phyloP scores from a whole-genome alignment of 2,113 vertebrate species.

The Mellivora capensis region DNA sequence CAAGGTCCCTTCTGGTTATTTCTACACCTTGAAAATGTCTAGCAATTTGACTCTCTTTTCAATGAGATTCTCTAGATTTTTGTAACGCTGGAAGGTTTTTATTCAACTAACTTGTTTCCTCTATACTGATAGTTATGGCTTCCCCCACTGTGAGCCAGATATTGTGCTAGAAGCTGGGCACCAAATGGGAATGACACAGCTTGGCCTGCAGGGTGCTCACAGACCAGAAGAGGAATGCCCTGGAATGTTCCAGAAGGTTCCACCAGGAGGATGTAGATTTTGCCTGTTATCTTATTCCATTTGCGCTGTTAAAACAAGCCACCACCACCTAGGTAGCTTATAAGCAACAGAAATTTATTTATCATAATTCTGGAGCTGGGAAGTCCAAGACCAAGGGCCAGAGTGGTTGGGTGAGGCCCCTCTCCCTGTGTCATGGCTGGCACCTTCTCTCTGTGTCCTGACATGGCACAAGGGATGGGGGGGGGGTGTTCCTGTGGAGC shows the following conservation, averaged over 20 bases:
- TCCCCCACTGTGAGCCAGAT: neutral
- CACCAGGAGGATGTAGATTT: neutral
- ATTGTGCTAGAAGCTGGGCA: neutral
- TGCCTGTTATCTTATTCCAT: neutral
- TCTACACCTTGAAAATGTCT: neutral
- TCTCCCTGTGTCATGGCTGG: neutral
- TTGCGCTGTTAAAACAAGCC: neutral
- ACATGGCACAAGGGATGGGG: neutral
- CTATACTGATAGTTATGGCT: neutral
- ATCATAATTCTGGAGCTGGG: neutral
- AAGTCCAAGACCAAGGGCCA: neutral
- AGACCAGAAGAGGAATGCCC: neutral
- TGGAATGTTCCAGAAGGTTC: fast-evolving
- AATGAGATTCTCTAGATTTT: neutral
- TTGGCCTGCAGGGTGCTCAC: neutral
- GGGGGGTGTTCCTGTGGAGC: neutral
- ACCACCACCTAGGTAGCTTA: neutral
- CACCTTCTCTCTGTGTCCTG: neutral
- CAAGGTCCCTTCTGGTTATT: neutral
- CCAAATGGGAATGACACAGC: fast-evolving
- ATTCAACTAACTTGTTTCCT: neutral
- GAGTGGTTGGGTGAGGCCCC: neutral
- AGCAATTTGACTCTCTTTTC: neutral
- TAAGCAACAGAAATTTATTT: neutral
- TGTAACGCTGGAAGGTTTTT: neutral